Conservation (phyloP, 1,140 invertebrate genomes). For the Goniozus legneri region DNA sequence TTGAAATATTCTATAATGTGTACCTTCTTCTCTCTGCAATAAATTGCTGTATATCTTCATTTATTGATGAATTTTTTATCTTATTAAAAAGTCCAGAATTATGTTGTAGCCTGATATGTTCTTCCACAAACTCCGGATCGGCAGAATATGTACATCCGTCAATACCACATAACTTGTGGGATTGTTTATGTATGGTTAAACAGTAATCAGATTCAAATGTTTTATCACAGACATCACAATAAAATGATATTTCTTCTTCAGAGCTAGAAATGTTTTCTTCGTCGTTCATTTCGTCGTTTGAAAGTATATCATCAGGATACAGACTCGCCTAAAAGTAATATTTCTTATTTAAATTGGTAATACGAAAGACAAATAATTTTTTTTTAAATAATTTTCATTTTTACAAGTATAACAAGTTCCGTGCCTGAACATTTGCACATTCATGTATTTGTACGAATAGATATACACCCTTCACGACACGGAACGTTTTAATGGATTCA, state of each 20-base stretch:
- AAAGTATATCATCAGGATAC: conserved; percentile 23
- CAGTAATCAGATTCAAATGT: conserved; percentile 60
- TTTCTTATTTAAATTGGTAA: neutral
- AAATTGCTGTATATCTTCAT: conserved; percentile 81
- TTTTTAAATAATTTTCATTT: neutral
- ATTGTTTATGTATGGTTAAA: conserved; percentile 62
- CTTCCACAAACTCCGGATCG: conserved; percentile 72
- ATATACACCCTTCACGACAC: too few relatives aligned
- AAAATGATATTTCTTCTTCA: conserved; percentile 36
- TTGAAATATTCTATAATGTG: neutral
- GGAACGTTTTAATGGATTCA: too few relatives aligned
- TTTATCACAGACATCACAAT: conserved; percentile 76
- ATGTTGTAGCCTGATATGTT: conserved; percentile 80
- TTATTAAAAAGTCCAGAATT: conserved; percentile 71
- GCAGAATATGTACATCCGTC: conserved; percentile 80
- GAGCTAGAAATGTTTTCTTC: conserved; percentile 25
- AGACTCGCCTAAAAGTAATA: conserved; percentile 37
- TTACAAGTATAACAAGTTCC: neutral
- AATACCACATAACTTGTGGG: conserved; percentile 72
- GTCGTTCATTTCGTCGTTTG: conserved; percentile 29
- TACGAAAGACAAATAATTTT: neutral
- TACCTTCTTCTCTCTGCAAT: conserved; percentile 71
- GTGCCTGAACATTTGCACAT: too few relatives aligned
- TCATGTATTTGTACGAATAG: too few relatives aligned
- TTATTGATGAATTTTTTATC: conserved; percentile 68